phyloP scores from a whole-genome alignment of 2,797 vertebrate species.

The Notamacropus eugenii region DNA sequence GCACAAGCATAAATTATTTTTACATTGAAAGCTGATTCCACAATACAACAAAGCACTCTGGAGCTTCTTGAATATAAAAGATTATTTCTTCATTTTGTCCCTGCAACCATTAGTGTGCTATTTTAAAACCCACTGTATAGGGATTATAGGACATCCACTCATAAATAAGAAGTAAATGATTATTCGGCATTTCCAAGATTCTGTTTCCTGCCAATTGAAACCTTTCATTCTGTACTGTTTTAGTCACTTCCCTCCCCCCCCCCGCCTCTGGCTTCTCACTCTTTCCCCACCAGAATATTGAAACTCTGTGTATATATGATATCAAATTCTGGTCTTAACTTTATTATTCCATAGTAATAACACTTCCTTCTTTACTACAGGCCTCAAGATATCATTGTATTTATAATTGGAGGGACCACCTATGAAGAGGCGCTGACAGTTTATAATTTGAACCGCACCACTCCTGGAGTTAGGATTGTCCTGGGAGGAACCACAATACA shows the following conservation, averaged over 20 bases:
- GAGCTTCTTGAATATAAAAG: slow-evolving; percentile 66
- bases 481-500: slow-evolving; percentile 94
- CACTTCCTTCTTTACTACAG: slow-evolving; percentile 78
- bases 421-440: slow-evolving; percentile 95
- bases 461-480: slow-evolving; percentile 93
- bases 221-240: slow-evolving; percentile 72
- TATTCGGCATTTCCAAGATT: slow-evolving; percentile 75
- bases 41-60: slow-evolving; percentile 47
- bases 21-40: slow-evolving; percentile 30
- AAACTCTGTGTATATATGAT: slow-evolving; percentile 39
- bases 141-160: slow-evolving; percentile 79
- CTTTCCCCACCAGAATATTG: slow-evolving; percentile 57
- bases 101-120: slow-evolving; percentile 75
- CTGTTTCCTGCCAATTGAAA: slow-evolving; percentile 80
- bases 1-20: slow-evolving; percentile 41
- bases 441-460: slow-evolving; percentile 95
- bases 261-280: neutral
- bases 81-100: slow-evolving; percentile 76
- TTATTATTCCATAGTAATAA: neutral
- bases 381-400: slow-evolving; percentile 95
- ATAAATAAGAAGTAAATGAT: slow-evolving; percentile 77
- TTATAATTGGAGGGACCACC: slow-evolving; percentile 94
- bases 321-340: slow-evolving; percentile 12
- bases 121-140: slow-evolving; percentile 76
- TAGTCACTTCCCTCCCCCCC: neutral